phyloP scores from a whole-genome alignment of 2,113 vertebrate genomes.

The Calyptomena viridis region DNA sequence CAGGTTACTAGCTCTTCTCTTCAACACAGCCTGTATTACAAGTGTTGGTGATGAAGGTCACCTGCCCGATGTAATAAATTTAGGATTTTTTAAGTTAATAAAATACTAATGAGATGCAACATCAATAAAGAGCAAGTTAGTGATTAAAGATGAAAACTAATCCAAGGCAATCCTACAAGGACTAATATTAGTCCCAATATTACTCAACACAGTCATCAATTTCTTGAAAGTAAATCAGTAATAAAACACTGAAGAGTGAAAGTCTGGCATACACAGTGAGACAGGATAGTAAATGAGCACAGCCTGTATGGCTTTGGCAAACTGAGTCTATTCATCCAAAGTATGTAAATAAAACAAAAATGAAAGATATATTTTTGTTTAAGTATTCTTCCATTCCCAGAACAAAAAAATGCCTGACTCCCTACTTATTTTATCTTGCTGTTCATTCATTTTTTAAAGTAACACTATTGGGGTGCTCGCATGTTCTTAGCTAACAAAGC shows the following conservation, averaged over 20 bases:
- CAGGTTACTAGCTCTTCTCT: neutral
- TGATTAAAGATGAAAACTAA: neutral
- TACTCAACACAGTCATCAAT: neutral
- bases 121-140: neutral
- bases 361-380: neutral
- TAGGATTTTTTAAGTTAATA: neutral
- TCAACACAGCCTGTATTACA: neutral
- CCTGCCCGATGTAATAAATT: neutral
- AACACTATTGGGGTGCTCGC: neutral
- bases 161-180: neutral
- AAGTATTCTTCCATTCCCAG: neutral
- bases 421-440: neutral
- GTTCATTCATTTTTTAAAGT: neutral
- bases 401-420: accelerated
- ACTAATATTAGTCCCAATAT: neutral
- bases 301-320: neutral
- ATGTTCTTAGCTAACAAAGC: neutral
- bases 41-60: neutral
- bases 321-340: neutral
- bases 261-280: neutral
- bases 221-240: neutral
- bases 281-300: neutral
- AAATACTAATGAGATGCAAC: neutral
- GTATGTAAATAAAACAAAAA: neutral
- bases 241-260: neutral